Percentiles rank a stretch among this genome's conserved stretches.
phyloP scores from a whole-genome alignment of 1,140 invertebrate species.

The Leptinotarsa texana region DNA sequence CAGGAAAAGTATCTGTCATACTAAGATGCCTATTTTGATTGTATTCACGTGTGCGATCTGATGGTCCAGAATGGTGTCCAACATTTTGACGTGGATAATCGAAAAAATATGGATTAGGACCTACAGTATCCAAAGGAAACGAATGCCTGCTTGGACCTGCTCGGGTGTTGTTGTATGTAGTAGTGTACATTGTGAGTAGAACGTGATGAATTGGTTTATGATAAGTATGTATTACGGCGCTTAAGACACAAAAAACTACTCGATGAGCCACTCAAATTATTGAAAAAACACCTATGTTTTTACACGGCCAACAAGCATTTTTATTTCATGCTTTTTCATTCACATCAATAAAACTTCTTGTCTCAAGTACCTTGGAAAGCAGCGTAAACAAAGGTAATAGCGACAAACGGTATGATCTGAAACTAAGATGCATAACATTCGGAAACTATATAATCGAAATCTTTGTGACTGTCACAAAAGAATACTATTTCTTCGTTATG shows the following conservation, averaged over 20 bases:
- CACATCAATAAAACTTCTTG: background rate
- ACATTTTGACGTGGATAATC: background rate
- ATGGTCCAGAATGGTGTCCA: background rate
- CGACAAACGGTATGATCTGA: background rate
- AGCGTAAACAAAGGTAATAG: background rate
- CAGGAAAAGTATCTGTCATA: too few species aligned
- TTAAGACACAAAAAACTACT: background rate
- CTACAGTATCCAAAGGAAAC: background rate
- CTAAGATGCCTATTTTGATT: background rate
- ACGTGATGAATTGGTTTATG: background rate
- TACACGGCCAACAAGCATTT: background rate
- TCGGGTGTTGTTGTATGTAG: background rate
- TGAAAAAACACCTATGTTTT: background rate
- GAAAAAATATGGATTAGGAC: background rate
- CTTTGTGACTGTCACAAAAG: too few species aligned
- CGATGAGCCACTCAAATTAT: background rate
- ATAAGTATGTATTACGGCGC: background rate
- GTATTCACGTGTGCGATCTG: background rate
- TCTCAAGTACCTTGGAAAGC: too few species aligned
- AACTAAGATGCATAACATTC: background rate
- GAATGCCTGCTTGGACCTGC: constrained; percentile 7
- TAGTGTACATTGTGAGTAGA: background rate
- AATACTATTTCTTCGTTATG: too few species aligned
- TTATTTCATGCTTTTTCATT: background rate
- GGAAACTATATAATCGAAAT: too few species aligned